These are phyloP conservation scores for Rhinichthys osculus DNA, from an alignment of 2,797 vertebrate species.

Conservation along the genomic window DNA sequence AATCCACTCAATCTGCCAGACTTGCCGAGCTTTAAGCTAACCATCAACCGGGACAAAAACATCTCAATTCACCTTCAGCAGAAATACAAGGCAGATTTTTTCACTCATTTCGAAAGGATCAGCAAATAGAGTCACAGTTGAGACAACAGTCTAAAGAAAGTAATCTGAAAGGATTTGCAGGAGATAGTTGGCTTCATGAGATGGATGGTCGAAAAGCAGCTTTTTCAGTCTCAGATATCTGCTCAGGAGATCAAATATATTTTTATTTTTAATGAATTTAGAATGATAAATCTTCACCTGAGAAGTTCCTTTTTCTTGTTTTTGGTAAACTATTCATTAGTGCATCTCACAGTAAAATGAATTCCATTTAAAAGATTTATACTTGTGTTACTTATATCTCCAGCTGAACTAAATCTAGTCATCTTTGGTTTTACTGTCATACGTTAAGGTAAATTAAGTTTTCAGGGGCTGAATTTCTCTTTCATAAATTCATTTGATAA, in stretches of 20 bases:
- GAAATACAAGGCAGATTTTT: conserved; percentile 8
- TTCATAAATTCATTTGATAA: neutral
- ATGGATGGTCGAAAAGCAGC: neutral
- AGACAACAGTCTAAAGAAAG: conserved; percentile 22
- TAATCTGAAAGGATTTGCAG: conserved; percentile 39
- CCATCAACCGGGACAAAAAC: neutral
- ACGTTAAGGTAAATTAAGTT: too few species aligned
- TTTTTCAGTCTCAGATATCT: neutral
- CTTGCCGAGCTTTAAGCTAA: too few species aligned
- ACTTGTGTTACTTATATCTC: neutral
- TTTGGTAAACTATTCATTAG: neutral
- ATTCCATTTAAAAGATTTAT: neutral
- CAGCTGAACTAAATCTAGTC: neutral
- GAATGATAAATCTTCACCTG: neutral
- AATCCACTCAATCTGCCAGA: too few species aligned
- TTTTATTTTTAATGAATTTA: neutral
- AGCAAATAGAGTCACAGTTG: conserved; percentile 11
- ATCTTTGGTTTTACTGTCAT: neutral
- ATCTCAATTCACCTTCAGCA: neutral
- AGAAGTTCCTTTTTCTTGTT: neutral
- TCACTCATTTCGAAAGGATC: neutral
- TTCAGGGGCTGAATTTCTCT: neutral
- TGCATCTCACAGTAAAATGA: neutral
- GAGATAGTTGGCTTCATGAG: neutral
- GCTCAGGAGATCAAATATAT: neutral